phyloP scores from a whole-genome alignment of 2,888 invertebrate species.

The Carterocephalus palaemon region DNA sequence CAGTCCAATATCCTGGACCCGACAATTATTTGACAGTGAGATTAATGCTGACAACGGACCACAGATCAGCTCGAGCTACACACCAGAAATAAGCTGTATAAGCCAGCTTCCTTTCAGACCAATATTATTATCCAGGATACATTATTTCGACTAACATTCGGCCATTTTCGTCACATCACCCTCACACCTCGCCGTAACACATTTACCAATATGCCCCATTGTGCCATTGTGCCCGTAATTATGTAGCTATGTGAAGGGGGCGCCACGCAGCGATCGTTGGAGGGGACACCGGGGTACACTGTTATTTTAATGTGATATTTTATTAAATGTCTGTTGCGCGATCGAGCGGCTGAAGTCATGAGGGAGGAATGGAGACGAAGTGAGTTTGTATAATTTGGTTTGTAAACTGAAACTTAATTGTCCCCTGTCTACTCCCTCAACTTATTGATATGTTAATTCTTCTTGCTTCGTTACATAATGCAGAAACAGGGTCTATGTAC shows the following conservation, averaged over 20 bases:
- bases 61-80: no score
- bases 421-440: not conserved
- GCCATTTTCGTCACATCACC: conserved; percentile 30
- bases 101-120: not conserved
- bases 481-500: not conserved
- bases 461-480: not conserved
- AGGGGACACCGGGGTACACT: conserved; percentile 24
- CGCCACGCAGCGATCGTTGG: conserved; percentile 27
- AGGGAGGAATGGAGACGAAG: not conserved
- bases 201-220: conserved; percentile 27
- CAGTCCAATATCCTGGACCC: no score
- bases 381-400: conserved; percentile 17
- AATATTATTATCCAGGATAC: conserved; percentile 11
- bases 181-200: conserved; percentile 28
- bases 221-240: conserved; percentile 38
- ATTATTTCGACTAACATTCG: conserved; percentile 24
- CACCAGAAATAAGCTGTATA: not conserved
- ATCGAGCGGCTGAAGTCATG: conserved; percentile 18
- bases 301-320: conserved; percentile 32
- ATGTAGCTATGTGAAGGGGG: conserved; percentile 36
- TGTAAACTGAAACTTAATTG: conserved; percentile 22
- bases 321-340: conserved; percentile 16
- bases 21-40: no score
- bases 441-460: not conserved
- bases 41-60: no score